These are phyloP conservation scores for Mylabris phalerata DNA, from an alignment of 1,140 invertebrate species.

Conservation along the genomic window DNA sequence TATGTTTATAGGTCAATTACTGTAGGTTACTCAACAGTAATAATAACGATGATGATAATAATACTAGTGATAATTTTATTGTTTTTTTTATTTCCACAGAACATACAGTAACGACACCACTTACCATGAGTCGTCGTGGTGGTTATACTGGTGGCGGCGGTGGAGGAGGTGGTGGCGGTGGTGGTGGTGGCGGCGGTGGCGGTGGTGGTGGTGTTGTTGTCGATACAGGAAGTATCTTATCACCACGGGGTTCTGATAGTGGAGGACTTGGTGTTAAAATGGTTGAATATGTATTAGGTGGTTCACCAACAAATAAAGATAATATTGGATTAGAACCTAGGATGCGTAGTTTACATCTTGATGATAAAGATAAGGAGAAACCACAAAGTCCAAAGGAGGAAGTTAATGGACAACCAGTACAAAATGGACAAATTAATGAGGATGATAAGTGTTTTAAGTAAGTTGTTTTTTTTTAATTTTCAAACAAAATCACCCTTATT, in stretches of 20 bases:
- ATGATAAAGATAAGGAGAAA: constrained; percentile 59
- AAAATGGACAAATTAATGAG: constrained; percentile 77
- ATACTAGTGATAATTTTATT: neutral
- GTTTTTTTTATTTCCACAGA: constrained; percentile 40
- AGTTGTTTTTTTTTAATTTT: constrained; percentile 44
- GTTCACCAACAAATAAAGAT: constrained; percentile 78
- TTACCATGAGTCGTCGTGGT: constrained; percentile 63
- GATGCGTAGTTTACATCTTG: constrained; percentile 63
- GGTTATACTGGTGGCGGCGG: constrained; percentile 48
- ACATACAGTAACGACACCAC: constrained; percentile 68
- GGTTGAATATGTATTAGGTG: constrained; percentile 88
- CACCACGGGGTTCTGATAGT: constrained; percentile 60
- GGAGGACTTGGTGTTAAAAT: constrained; percentile 92
- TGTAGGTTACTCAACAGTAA: no score
- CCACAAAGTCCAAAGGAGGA: constrained; percentile 61
- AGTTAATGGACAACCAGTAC: constrained; percentile 48
- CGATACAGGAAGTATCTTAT: constrained; percentile 53
- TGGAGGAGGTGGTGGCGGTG: constrained; percentile 45
- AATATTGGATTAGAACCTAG: constrained; percentile 58
- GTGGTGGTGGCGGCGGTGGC: constrained; percentile 57
- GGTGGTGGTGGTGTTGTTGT: constrained; percentile 46
- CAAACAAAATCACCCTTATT: neutral
- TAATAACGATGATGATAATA: no score
- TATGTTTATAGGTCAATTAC: no score
- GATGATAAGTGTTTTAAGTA: constrained; percentile 91